These are phyloP conservation scores for Saccostrea echinata DNA, from an alignment of 1,140 invertebrate species.

Conservation along the genomic window DNA sequence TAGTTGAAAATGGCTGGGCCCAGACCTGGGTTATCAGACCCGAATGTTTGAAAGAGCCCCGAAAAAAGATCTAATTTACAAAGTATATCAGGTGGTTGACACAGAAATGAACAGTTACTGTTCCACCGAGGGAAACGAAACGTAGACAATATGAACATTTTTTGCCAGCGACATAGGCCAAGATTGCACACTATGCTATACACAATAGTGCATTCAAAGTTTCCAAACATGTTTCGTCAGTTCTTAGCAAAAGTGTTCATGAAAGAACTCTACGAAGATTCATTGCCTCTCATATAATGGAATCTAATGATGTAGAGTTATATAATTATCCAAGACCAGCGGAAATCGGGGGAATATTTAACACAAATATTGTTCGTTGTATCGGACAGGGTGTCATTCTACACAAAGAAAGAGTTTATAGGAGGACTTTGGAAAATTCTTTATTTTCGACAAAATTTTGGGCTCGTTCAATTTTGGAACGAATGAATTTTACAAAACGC, in stretches of 20 bases:
- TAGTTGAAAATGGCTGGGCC: neutral
- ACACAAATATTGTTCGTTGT: neutral
- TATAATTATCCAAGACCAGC: neutral
- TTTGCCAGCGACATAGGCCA: neutral
- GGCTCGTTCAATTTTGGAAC: neutral
- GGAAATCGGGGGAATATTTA: neutral
- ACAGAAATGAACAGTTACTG: neutral
- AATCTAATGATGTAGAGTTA: neutral
- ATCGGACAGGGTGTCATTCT: neutral
- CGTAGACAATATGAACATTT: constrained; percentile 1
- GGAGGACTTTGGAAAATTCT: neutral
- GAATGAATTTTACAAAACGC: neutral
- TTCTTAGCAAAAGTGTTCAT: neutral
- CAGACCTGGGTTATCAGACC: neutral
- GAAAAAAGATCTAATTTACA: neutral
- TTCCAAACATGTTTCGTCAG: neutral
- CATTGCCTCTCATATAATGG: neutral
- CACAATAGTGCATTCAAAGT: neutral
- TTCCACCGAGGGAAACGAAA: neutral
- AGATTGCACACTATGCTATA: constrained; percentile 10
- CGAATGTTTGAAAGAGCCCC: neutral
- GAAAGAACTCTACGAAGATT: constrained; percentile 17
- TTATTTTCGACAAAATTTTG: neutral
- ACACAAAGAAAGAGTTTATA: neutral
- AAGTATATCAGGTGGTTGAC: neutral